phyloP scores from a whole-genome alignment of 2,797 vertebrate genomes.

The Orientallactaga sibirica region DNA sequence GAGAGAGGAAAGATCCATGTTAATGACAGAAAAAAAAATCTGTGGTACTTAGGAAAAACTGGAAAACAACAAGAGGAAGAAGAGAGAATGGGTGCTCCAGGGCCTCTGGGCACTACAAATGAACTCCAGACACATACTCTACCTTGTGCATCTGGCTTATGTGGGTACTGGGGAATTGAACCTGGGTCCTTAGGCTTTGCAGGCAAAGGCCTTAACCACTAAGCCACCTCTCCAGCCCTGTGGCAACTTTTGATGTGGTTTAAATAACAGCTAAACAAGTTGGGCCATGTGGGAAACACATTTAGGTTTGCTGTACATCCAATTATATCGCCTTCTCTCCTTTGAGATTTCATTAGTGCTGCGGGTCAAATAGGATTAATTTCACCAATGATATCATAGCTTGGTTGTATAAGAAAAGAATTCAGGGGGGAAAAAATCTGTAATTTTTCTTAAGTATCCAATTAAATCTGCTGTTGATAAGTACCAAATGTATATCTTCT shows the following conservation, averaged over 20 bases:
- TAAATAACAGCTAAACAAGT: slow-evolving; percentile 10
- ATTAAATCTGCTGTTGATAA: slow-evolving; percentile 34
- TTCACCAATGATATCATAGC: slow-evolving; percentile 24
- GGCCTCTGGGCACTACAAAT: too few relatives aligned
- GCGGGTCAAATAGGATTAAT: slow-evolving; percentile 13
- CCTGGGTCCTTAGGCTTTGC: too few relatives aligned
- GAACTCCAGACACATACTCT: too few relatives aligned
- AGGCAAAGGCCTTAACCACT: too few relatives aligned
- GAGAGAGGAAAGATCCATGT: neutral
- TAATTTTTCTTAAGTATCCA: slow-evolving; percentile 55
- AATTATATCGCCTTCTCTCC: neutral
- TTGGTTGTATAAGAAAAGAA: slow-evolving; percentile 19
- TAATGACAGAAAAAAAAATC: slow-evolving; percentile 1
- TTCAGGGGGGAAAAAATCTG: neutral
- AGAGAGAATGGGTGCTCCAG: too few relatives aligned
- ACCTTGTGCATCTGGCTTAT: too few relatives aligned
- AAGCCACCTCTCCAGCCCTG: too few relatives aligned
- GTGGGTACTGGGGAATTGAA: too few relatives aligned
- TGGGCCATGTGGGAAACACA: slow-evolving; percentile 42
- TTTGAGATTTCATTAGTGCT: neutral
- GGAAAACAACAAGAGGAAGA: neutral
- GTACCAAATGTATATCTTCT: slow-evolving; percentile 34
- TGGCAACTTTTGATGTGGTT: neutral
- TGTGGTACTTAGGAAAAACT: slow-evolving; percentile 21
- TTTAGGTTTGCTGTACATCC: neutral